A percentile compares a stretch with the other conserved stretches of the same genome.
Conservation (phyloP, 2,797 vertebrate genomes). For the Coccyzus lansbergi region DNA sequence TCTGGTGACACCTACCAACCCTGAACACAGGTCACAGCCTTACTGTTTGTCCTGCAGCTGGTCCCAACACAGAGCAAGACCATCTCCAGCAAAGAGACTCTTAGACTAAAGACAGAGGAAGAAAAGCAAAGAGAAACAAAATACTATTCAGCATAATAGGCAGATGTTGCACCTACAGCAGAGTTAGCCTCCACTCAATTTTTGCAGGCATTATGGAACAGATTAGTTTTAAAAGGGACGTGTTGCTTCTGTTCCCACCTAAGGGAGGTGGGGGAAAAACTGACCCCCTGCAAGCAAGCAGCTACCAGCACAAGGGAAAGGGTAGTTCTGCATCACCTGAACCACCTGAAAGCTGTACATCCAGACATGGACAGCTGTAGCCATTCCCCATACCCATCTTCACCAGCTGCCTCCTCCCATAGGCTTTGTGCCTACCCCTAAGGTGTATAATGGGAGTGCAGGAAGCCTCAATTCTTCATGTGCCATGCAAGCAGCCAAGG, state of each 20-base stretch:
- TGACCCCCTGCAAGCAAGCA: neutral
- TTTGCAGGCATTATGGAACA: neutral
- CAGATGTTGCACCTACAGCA: neutral
- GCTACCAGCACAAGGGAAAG: accelerated
- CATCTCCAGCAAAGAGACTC: neutral
- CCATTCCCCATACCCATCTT: neutral
- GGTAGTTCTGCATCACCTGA: neutral
- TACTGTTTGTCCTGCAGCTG: neutral
- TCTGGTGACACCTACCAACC: neutral
- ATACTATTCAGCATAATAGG: neutral
- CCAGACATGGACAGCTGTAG: accelerated
- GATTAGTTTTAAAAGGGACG: neutral
- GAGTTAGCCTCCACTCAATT: neutral
- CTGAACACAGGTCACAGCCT: neutral
- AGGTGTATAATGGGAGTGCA: accelerated
- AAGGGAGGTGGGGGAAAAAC: neutral
- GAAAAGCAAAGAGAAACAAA: neutral
- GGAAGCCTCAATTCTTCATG: accelerated
- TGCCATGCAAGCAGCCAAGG: neutral
- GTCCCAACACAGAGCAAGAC: neutral
- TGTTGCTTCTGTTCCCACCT: neutral
- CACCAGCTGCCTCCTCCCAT: neutral
- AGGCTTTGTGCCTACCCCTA: accelerated
- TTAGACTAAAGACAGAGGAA: neutral
- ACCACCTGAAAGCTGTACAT: neutral